Base-by-base conservation (phyloP, 2,888 invertebrate genomes). In the Germaria angustata region DNA sequence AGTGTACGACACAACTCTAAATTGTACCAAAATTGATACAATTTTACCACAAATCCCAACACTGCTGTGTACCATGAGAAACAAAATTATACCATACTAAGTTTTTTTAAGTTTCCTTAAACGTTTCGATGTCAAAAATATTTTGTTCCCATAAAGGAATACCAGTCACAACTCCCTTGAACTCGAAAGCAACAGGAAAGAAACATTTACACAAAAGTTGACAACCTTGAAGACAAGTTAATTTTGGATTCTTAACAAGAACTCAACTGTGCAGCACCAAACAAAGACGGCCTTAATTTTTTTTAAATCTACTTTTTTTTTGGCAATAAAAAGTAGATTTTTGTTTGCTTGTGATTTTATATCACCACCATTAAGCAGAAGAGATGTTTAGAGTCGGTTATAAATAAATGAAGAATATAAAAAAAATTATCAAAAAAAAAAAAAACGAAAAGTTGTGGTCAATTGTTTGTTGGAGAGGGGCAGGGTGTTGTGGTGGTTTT, bases 171-270 rank as follows among this genome's bases (percentile, higher is more conserved):
- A 73, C 24, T 80, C 34, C 57, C 79, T 61, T 80, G 66, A 73
- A 80, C 66, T 68, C 51, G n/a, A 32, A 15, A 36, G 51, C 24
- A 80, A 59, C 59, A 72, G 72, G 79, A 80, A 72, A 65, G 79
- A 80, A 80, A 53, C 20, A 15, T 13, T 61, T 49, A 61, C 24
- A 17, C 3, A 20, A 51, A 66, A 73, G 66, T 53, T 17, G 72
- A 66, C 24, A 73, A 44, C 79, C 72, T 73, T 73, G 59, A 49
- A 61, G 20, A 59, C 65, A n/a, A 49, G 20, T 75, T n/a, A 7
- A 20, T 44, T 51, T 44, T 53, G 24, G 34, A 41, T 78, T 69
- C 63, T 69, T 68, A 22, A 71, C 53, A 46, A 69, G 36, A 71
- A 46, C 36, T 11, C 66, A 73, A 49, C 63, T 71, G 20, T 57